Base-by-base conservation (phyloP, 2,113 vertebrate species). In the Alethe castanea region DNA sequence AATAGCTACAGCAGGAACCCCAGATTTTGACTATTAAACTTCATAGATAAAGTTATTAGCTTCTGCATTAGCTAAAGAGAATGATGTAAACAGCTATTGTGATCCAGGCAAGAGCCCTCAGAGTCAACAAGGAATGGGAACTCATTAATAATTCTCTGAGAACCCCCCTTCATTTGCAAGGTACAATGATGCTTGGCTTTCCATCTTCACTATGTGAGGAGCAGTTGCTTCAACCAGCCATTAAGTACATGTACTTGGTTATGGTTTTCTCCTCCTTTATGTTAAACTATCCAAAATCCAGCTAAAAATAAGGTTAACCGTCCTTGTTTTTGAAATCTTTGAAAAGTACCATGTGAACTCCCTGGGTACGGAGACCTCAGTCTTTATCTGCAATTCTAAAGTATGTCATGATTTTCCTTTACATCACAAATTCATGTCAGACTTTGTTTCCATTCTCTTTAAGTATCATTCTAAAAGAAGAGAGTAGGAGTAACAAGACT, bases 381-480 rank as follows among this genome's bases (percentile, higher is more conserved):
- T 38, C 71, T 85, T 77, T 44, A 25, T 42, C 71, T 81, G 67
- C 72, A 65, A 8, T 88, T 93, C 76, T 52, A 11, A 93, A 93
- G 24, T 82, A 36, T 25, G n/a, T 66, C 95, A 93, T 88, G 25
- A 78, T 80, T 93, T 93, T 86, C 47, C 67, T 95, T 94, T 88
- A 56, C 94, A 86, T 94, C 94, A 69, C 60, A 78, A 94, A 81
- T 66, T 86, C 96, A 95, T 94, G 72, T 93, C 95, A 96, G 80
- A 86, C 61, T 93, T 97, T 83, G 88, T 97, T 97, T 86, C 69
- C 96, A 94, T 74, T 93, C 54, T 85, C 8, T 73, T 86, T n/a
- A 88, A 81, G 14, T 64, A 65, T 60, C 80, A 89, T 85, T 79
- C 53, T 11, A 56, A 74, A 67, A 83, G 13, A 60, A 13, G 19